Evolutionary conservation across 2,888 invertebrate genomes (phyloP), one percentile per base, ranked within the genome.

Genomic region (Drosophila fungiperda): DNA sequence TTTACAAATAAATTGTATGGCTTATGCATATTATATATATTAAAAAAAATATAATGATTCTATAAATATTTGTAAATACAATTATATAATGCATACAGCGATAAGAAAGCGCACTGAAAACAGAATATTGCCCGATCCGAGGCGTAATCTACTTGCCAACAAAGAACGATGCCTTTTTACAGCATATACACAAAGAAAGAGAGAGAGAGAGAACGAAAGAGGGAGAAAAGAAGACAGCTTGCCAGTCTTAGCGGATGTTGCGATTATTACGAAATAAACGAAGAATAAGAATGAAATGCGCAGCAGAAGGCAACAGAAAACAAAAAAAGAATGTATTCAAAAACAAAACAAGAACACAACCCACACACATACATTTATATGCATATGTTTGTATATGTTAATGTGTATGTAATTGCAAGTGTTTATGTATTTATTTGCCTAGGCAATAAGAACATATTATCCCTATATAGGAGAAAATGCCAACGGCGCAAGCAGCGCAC

Each of bases 221-320:
- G 9, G 6, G 17, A 55, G 36, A 55, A 23, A 9, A 55, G 36
- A 55, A 38, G 38, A n/a, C 9, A n/a, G 40, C 40, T 12, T 23
- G n/a, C 26, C 33, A 23, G 32, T 36, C 68, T 52, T 81, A 83
- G 76, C 87, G 86, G 78, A 86, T 83, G 84, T 84, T 78, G 77
- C 82, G 75, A 86, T 83, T 88, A 88, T 87, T 87, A 88, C 88
- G 88, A 87, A 87, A 87, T 86, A 83, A 80, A 83, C 78, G 80
- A 76, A 72, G 79, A 86, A 76, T 71, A 86, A 83, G 83, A 80
- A 78, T 75, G 54, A 72, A 73, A 73, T 75, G 68, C 61, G 73
- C 73, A 69, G 69, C 67, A 66, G 23, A 45, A 45, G 23, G 53
- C 68, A 74, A 64, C 48, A 66, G 45, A 66, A 62, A 42, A 72